Base-by-base conservation (phyloP, 2,113 vertebrate genomes). In the Passerina amoena region DNA sequence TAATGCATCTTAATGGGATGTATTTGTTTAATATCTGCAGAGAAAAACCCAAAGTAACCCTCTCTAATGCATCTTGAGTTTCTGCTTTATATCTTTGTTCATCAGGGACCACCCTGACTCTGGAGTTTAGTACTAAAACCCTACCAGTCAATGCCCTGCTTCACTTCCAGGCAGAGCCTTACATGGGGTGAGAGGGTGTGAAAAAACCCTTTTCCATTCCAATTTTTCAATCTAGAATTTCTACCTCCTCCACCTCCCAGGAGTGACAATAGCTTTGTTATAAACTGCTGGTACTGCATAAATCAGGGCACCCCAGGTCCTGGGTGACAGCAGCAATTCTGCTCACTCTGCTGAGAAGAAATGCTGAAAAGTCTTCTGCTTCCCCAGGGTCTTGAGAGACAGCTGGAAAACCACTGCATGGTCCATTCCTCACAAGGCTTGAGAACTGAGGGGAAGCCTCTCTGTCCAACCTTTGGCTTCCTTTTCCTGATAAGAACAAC, bases 11-110 rank as follows among this genome's bases (percentile, higher is more conserved):
- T 82, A 59, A 59, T 59, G 48, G 28, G 11, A 47, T 47, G 12
- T 65, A 51, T 73, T 82, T 82, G n/a, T 89, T 94, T 73, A 69
- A 53, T 76, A 68, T 64, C n/a, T 89, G 54, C 65, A 82, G 85
- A 88, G 30, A 53, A 69, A 91, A 42, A 0, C 54, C 56, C 35
- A 6, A 50, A 80, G 45, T 37, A 66, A 40, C 50, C 47, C 57
- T 38, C 37, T 73, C 3, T 76, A 73, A n/a, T 27, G 35, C 10
- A 56, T 80, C 56, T 75, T 38, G 71, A 86, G 38, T 73, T 86
- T 83, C 47, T 83, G 63, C 63, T 86, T 93, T 63, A 30, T 54
- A 14, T 50, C 47, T 85, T 73, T 72, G 54, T 51, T 81, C 63
- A 13, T 8, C 50, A 30, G 51, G 33, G 60, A 44, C 59, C 87